Base-by-base conservation (phyloP, 2,888 invertebrate species). In the Ariolimax columbianus region DNA sequence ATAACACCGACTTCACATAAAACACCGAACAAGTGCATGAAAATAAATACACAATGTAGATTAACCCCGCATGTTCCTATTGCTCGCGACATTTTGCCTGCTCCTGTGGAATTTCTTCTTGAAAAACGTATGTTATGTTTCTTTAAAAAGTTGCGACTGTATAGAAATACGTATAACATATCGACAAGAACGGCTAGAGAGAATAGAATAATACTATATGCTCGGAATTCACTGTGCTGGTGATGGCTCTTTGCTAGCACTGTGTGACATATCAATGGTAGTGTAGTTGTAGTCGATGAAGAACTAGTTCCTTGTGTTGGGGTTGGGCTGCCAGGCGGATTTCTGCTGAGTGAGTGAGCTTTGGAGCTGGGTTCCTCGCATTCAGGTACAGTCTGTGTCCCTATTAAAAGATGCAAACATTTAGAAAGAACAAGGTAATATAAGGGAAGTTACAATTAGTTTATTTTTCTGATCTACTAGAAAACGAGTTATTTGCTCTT, bases 11-110 rank as follows among this genome's bases (percentile, higher is more conserved):
- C 33, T 23, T 75, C 75, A 30, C 75, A 51, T 33, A 75, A 19
- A 30, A 51, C 36, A 4, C 75, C 75, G 19, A 75, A 75, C 2
- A 17, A 75, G n/a, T 75, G 75, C 19, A 47, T 23, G 23, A 26
- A 75, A 6, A 36, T 19, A 33, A 51, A 23, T 19, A 75, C 51
- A 33, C 33, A 1, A n/a, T 75, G 75, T 6, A 75, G 33, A 33
- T 75, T 19, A 19, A 75, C 51, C 33, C 75, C 75, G 19, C 19
- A 33, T 23, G 75, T 75, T 19, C 75, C 75, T 0, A 75, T 75
- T 36, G 51, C 6, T 7, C 75, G 51, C 47, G 75, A 75, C 19
- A 30, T 4, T 6, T 9, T 75, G 11, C 17, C 51, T 30, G 30
- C 6, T 0, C 19, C n/a, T 3, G 7, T 17, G 1, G 43, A 51